Evolutionary conservation across 2,797 vertebrate genomes (phyloP).

Genomic region (Onychomys torridus): DNA sequence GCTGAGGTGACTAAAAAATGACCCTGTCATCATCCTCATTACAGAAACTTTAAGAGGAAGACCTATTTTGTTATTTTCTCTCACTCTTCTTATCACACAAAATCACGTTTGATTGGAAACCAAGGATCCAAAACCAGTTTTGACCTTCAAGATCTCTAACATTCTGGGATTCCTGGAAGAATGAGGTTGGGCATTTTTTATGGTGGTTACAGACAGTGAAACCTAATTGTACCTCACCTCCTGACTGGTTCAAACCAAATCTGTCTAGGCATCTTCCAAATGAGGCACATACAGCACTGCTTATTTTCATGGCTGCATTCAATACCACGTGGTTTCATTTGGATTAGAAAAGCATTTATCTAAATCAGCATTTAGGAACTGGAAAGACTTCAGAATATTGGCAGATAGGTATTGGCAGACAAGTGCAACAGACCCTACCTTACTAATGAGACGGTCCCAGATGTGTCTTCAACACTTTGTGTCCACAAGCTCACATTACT

Average conservation of each 20-base stretch:
- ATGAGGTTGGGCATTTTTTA: neutral
- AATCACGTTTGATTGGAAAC: slow-evolving; percentile 18
- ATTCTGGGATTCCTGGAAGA: neutral
- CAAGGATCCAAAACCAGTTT: neutral
- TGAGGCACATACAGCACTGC: neutral
- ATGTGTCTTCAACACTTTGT: slow-evolving; percentile 64
- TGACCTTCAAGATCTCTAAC: neutral
- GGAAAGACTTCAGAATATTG: slow-evolving; percentile 68
- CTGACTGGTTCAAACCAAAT: slow-evolving; percentile 58
- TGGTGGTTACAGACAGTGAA: neutral
- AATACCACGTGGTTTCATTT: slow-evolving; percentile 70
- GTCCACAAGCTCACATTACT: neutral
- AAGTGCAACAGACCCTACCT: slow-evolving; percentile 63
- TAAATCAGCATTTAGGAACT: slow-evolving; percentile 76
- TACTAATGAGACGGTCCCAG: slow-evolving; percentile 68
- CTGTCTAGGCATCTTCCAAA: slow-evolving; percentile 46
- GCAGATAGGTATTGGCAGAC: slow-evolving; percentile 73
- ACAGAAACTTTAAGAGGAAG: neutral
- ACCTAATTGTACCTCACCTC: slow-evolving; percentile 13
- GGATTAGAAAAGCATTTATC: slow-evolving; percentile 80
- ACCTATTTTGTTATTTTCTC: neutral
- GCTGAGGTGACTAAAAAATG: neutral
- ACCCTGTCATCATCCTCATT: neutral
- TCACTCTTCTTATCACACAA: neutral
- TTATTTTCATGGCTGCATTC: slow-evolving; percentile 73